Percentiles rank a stretch among this genome's conserved stretches.
phyloP scores from a whole-genome alignment of 1,140 invertebrate genomes.

The Acromyrmex echinatior region DNA sequence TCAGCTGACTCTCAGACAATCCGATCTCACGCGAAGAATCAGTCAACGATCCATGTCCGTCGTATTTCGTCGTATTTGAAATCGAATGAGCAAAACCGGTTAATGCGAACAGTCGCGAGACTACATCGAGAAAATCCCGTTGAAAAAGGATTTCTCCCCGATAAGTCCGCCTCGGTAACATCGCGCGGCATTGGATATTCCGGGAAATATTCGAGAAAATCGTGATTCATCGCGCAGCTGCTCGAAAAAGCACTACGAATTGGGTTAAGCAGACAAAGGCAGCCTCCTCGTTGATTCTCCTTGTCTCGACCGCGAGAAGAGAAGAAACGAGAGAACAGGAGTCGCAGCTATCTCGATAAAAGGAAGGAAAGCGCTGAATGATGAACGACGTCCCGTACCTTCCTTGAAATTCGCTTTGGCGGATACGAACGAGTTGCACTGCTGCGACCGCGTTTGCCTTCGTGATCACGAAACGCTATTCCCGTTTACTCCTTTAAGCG shows the following conservation, averaged over 20 bases:
- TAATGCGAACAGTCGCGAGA: not conserved
- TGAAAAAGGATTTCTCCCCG: conserved; percentile 4
- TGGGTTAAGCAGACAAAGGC: conserved; percentile 52
- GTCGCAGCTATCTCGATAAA: conserved; percentile 59
- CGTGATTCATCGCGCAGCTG: conserved; percentile 61
- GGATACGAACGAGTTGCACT: conserved; percentile 51
- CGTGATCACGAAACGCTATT: conserved; percentile 59
- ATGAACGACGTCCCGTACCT: conserved; percentile 57
- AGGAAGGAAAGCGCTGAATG: conserved; percentile 62
- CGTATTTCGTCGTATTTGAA: not conserved
- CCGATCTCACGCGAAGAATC: not conserved
- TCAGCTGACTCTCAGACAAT: not conserved
- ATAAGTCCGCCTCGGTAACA: conserved; percentile 35
- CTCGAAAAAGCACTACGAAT: conserved; percentile 53
- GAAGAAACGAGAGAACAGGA: not conserved
- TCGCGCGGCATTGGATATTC: conserved; percentile 42
- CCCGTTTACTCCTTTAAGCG: conserved; percentile 48
- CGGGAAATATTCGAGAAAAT: conserved; percentile 55
- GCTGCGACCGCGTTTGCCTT: conserved; percentile 48
- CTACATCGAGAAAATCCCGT: conserved; percentile 26
- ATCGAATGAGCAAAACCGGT: conserved; percentile 4
- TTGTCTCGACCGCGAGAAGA: conserved; percentile 17
- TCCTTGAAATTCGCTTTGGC: conserved; percentile 63
- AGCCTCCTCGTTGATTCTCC: conserved; percentile 50
- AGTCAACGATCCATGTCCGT: not conserved